Evolutionary conservation across 2,113 vertebrate species (phyloP), one percentile per base, ranked within the genome.

Genomic region (Poecilia latipinna): DNA sequence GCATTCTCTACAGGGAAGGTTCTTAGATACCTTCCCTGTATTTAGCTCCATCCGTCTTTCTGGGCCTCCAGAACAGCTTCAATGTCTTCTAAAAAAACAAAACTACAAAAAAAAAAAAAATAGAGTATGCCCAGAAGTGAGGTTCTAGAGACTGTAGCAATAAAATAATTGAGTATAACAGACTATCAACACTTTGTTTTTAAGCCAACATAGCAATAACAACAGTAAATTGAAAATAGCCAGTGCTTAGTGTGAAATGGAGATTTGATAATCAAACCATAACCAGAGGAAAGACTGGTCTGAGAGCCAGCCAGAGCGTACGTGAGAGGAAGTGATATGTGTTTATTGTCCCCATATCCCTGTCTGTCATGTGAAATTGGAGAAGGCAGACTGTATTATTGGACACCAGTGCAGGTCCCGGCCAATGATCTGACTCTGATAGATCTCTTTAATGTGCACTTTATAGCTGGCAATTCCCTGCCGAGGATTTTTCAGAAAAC

Each of bases 381-480:
- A 85, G 75, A 86, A 79, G 88, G 77, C 79, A 82, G 73, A 85
- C 82, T 78, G 75, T 85, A 90, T 91, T 87, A 90, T 82, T 89
- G 83, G 82, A 87, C 88, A 88, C 72, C 66, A 78, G 83, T 80
- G 80, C 75, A 77, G 71, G 85, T 84, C 75, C 32, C 80, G 81
- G 83, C 74, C 83, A 85, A 82, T 86, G 86, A 83, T 87, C 68
- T 66, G 70, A 65, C 84, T 84, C 67, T 85, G 85, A 93, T 88
- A 84, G 86, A 90, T 89, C 84, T 89, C 75, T 88, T 89, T 88
- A 91, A 90, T 87, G 86, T 79, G 82, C 74, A 82, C 85, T 88
- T 88, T 90, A 88, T 79, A 68, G 88, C 88, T 77, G 80, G 83
- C 89, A 89, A 88, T 89, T 73, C 83, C 80, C 83, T 8, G 73